A percentile compares a stretch with the other conserved stretches of the same genome.
Evolutionary conservation across 2,113 vertebrate genomes (phyloP).

Genomic region (Coptodon bakossiorum): DNA sequence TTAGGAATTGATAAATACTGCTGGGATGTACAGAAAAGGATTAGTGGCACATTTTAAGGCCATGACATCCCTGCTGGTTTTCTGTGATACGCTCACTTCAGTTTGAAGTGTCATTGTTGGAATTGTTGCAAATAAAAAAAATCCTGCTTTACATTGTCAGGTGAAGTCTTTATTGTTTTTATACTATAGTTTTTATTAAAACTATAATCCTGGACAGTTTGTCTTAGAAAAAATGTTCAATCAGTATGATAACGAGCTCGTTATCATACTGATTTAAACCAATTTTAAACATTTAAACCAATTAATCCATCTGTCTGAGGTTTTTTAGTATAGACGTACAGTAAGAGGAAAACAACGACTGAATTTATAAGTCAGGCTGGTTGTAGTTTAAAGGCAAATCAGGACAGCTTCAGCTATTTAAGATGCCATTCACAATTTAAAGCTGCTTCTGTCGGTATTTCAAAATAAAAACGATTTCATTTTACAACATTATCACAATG

Average conservation of each 20-base stretch:
- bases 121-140: not conserved
- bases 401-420: not conserved
- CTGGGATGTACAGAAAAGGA: not conserved
- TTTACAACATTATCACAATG: too few relatives aligned
- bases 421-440: not conserved
- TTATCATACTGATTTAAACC: not conserved
- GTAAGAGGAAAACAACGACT: not conserved
- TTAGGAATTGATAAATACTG: not conserved
- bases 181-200: not conserved
- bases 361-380: not conserved
- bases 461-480: too few relatives aligned
- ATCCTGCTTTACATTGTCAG: accelerated
- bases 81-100: not conserved
- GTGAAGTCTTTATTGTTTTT: not conserved
- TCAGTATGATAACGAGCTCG: not conserved
- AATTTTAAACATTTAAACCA: not conserved
- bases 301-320: not conserved
- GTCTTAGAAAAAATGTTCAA: not conserved
- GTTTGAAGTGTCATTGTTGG: not conserved
- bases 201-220: not conserved
- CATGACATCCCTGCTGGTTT: not conserved
- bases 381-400: not conserved
- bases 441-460: not conserved
- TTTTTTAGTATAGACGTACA: not conserved
- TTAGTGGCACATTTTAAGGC: not conserved